Evolutionary conservation across 2,113 vertebrate genomes (phyloP), one percentile per base, ranked within the genome.

Genomic region (Podarcis raffonei): DNA sequence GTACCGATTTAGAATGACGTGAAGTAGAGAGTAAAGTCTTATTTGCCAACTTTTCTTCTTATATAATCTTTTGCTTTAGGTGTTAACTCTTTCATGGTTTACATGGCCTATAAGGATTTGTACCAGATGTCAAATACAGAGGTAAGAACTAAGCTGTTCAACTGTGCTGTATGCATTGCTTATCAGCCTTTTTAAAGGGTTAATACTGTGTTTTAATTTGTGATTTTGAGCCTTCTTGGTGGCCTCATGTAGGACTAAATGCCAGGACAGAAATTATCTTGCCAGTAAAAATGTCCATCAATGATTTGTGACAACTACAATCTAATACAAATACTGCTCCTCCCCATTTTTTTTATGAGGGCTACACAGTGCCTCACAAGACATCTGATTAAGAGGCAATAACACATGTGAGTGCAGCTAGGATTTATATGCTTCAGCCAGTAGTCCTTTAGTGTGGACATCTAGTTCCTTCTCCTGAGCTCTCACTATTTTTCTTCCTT

Each of bases 41-140:
- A 35, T 0, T 1, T 9, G 48, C 77, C 93, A 25, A 92, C 6
- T 62, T 5, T n/a, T 84, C 93, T 27, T 90, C n/a, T 37, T 89
- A 1, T 91, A 22, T 53, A 57, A 69, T 22, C n/a, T 39, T 76
- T 86, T 89, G 30, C 39, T 59, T 89, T 95, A 99, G 99, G 99
- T 8, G 93, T 99, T 88, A 99, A 99, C 94, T 99, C 98, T 7
- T 99, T 99, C 97, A 99, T 99, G 97, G 98, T 99, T 94, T 98
- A 99, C 96, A 99, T 99, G 99, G 98, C 98, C 78, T 99, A 99
- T 94, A 99, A 99, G 97, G 98, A 99, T 96, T 96, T 98, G 93
- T 99, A 98, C 96, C 99, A 99, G 97, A 98, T 99, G 98, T 98
- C 97, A 84, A 99, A 99, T 97, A 99, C 98, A 0, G 98, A 99